phyloP scores from a whole-genome alignment of 2,797 vertebrate species.

The Poeciliopsis turneri region DNA sequence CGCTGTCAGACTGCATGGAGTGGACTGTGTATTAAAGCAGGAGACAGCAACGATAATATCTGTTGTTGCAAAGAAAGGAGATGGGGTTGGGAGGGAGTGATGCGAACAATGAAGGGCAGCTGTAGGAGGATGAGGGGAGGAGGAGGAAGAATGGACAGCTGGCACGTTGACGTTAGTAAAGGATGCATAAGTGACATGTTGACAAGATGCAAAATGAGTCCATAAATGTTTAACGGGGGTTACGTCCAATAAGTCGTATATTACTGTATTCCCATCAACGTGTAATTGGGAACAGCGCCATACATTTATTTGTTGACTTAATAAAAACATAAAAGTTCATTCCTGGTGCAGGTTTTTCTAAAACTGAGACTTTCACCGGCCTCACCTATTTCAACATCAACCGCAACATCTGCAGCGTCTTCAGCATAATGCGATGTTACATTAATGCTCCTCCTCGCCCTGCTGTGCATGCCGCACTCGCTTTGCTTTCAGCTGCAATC shows the following conservation, averaged over 20 bases:
- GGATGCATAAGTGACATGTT: constrained; percentile 67
- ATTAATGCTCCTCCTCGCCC: neutral
- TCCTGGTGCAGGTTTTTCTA: constrained; percentile 26
- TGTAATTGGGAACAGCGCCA: constrained; percentile 55
- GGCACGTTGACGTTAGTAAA: constrained; percentile 61
- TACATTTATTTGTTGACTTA: constrained; percentile 51
- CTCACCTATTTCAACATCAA: constrained; percentile 20
- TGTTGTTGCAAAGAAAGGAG: constrained; percentile 39
- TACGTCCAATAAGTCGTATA: constrained; percentile 46
- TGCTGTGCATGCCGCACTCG: constrained; percentile 15
- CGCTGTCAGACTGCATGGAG: constrained; percentile 37
- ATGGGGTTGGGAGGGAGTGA: constrained; percentile 6
- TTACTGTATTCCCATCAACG: constrained; percentile 66
- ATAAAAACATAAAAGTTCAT: constrained; percentile 18
- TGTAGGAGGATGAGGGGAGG: constrained; percentile 15
- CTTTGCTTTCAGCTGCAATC: constrained; percentile 39
- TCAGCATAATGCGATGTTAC: constrained; percentile 12
- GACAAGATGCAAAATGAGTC: constrained; percentile 58
- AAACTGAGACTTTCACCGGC: constrained; percentile 25
- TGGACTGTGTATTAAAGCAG: constrained; percentile 38
- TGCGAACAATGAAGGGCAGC: constrained; percentile 30
- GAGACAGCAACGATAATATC: constrained; percentile 34
- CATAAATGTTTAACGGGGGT: constrained; percentile 46
- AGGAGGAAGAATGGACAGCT: constrained; percentile 47
- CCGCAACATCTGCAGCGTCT: neutral